A percentile compares a stretch with the other conserved stretches of the same genome.
These are phyloP conservation scores for Lerista edwardsae DNA, from an alignment of 2,797 vertebrate species.

Conservation along the genomic window DNA sequence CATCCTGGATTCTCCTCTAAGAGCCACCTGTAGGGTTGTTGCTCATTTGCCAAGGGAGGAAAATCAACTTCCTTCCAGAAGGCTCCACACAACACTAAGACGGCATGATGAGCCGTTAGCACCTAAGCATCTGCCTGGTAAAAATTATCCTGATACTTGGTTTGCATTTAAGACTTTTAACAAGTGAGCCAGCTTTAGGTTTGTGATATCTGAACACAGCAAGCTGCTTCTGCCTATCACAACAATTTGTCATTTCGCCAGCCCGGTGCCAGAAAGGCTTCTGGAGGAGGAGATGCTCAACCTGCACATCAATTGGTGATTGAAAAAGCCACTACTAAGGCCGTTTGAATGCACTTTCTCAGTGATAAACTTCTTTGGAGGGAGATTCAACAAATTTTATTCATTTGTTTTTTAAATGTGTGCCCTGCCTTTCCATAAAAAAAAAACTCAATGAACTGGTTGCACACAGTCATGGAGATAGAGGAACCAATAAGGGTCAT, in stretches of 20 bases:
- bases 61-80: constrained; percentile 5
- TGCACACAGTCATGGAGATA: no score
- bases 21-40: background rate
- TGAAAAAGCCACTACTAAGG: background rate
- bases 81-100: rapidly evolving
- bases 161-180: background rate
- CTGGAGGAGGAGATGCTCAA: background rate
- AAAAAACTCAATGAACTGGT: no score
- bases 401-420: no score
- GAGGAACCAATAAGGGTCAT: no score
- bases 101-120: background rate
- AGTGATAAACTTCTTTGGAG: background rate
- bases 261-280: background rate
- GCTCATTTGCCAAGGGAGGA: background rate
- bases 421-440: no score
- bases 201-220: background rate
- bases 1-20: background rate
- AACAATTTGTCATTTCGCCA: background rate
- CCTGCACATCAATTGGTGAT: background rate
- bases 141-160: background rate
- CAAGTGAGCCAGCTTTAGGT: background rate
- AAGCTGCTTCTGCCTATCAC: background rate
- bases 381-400: background rate
- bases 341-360: background rate
- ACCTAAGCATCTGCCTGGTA: background rate